phyloP scores from a whole-genome alignment of 1,140 invertebrate genomes.

The Agrypnia vestita region DNA sequence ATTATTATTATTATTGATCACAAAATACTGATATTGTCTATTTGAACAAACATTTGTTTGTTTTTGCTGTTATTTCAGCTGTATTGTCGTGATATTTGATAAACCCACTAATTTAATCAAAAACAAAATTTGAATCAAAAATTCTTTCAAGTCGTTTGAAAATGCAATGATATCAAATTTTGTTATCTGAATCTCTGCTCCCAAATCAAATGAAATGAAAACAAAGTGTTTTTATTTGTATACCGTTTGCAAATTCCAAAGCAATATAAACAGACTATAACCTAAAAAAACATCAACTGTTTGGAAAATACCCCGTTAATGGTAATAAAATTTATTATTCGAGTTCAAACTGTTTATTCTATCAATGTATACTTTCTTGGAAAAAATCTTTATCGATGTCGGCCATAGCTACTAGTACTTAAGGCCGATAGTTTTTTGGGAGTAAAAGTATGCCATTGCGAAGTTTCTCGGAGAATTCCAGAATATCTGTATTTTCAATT shows the following conservation, averaged over 20 bases:
- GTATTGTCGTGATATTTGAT: background rate
- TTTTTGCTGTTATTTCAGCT: background rate
- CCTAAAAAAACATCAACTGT: too few species aligned
- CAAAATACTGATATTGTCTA: background rate
- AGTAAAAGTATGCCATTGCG: too few species aligned
- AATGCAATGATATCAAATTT: too few species aligned
- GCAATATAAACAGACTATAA: too few species aligned
- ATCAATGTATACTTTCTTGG: constrained; percentile 1
- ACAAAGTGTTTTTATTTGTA: background rate
- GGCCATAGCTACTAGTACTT: too few species aligned
- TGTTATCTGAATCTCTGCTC: too few species aligned
- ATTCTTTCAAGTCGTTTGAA: background rate
- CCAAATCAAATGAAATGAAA: background rate
- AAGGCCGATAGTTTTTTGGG: too few species aligned
- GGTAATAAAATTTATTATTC: background rate
- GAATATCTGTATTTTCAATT: too few species aligned
- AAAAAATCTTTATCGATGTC: too few species aligned
- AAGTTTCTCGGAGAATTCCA: too few species aligned
- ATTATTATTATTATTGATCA: background rate
- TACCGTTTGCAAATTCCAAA: too few species aligned
- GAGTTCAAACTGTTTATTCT: background rate
- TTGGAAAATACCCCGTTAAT: background rate
- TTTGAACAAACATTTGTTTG: background rate
- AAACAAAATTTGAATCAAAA: background rate
- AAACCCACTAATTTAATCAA: background rate